Conservation (phyloP, 2,113 vertebrate species). For the Spea multiplicata region DNA sequence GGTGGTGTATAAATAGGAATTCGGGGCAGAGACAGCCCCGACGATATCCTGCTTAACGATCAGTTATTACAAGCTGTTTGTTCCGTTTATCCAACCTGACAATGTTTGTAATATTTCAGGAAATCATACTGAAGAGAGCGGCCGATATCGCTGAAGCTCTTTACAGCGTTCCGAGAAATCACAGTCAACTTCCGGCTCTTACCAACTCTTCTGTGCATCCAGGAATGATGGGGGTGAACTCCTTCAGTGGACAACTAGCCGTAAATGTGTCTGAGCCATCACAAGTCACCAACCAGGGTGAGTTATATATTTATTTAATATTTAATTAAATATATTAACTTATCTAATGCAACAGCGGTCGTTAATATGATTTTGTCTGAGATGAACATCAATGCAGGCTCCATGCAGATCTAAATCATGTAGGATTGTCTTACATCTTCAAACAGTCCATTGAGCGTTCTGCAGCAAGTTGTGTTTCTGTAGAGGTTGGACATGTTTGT, state of each 20-base stretch:
- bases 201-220: slow-evolving; percentile 84
- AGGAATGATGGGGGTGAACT: slow-evolving; percentile 97
- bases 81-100: not conserved
- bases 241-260: slow-evolving; percentile 92
- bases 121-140: slow-evolving; percentile 95
- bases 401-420: too few species aligned
- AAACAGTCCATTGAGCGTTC: too few species aligned
- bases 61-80: not conserved
- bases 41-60: not conserved
- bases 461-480: too few species aligned
- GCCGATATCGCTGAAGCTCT: slow-evolving; percentile 97
- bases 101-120: slow-evolving; percentile 61
- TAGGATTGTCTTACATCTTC: too few species aligned
- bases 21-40: too few species aligned
- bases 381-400: too few species aligned
- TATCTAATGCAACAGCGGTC: too few species aligned
- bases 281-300: slow-evolving; percentile 91
- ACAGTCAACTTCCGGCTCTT: slow-evolving; percentile 89
- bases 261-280: slow-evolving; percentile 92
- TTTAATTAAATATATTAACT: too few species aligned
- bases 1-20: too few species aligned
- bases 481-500: too few species aligned
- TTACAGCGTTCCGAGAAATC: slow-evolving; percentile 95
- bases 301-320: slow-evolving; percentile 45
- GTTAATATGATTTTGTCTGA: too few species aligned